Conservation (phyloP, 2,113 vertebrate genomes). For the Cygnus atratus region DNA sequence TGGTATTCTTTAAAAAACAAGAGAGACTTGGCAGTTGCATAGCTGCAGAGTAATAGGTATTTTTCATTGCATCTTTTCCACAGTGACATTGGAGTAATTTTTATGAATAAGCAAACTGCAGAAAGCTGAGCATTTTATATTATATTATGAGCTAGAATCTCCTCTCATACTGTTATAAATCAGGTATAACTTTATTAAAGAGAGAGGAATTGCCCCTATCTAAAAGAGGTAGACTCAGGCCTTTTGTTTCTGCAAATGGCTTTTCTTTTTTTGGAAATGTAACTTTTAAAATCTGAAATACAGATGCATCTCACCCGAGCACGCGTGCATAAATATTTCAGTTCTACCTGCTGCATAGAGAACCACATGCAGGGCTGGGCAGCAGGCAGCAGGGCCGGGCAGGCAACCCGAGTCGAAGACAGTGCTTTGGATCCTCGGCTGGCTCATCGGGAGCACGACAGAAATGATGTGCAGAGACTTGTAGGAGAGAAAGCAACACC, state of each 20-base stretch:
- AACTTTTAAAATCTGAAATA: background rate
- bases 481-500: constrained; percentile 38
- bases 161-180: constrained; percentile 44
- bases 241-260: constrained; percentile 32
- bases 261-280: background rate
- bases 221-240: background rate
- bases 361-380: rapidly evolving
- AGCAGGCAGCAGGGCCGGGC: background rate
- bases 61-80: constrained; percentile 70
- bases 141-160: constrained; percentile 24
- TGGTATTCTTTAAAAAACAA: constrained; percentile 67
- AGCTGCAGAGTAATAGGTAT: constrained; percentile 69
- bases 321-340: background rate
- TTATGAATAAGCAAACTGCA: constrained; percentile 74
- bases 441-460: background rate
- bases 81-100: constrained; percentile 71
- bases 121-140: constrained; percentile 59
- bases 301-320: rapidly evolving
- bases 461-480: background rate
- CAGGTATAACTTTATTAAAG: constrained; percentile 54
- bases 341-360: background rate
- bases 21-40: constrained; percentile 61
- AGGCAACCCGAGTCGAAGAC: background rate
- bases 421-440: background rate
- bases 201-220: constrained; percentile 28